Evolutionary conservation across 2,113 vertebrate species (phyloP).

Genomic region (Scatophagus argus): DNA sequence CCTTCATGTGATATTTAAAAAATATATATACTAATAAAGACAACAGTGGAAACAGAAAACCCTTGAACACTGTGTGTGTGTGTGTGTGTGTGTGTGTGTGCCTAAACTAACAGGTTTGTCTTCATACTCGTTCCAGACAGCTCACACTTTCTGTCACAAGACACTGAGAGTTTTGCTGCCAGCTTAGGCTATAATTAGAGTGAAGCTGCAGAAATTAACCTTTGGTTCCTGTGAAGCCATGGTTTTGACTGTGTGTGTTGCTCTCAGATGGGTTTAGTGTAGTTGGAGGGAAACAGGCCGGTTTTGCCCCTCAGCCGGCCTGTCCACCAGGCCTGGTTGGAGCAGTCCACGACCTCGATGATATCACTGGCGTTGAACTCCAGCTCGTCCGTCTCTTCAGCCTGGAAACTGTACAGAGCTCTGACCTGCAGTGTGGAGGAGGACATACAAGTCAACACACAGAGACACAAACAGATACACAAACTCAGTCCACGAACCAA

Average conservation of each 20-base stretch:
- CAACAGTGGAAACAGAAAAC: not conserved
- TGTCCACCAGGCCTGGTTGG: constrained; percentile 88
- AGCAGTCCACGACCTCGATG: constrained; percentile 87
- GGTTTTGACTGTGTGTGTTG: not conserved
- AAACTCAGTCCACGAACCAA: not conserved
- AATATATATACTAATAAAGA: not conserved
- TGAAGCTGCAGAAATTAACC: not conserved
- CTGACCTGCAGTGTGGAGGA: constrained; percentile 76
- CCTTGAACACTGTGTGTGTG: not conserved
- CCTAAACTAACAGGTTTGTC: not conserved
- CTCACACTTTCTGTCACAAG: not conserved
- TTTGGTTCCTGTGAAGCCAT: too few relatives aligned
- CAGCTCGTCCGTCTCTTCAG: constrained; percentile 88
- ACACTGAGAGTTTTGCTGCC: not conserved
- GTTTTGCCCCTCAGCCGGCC: constrained; percentile 83
- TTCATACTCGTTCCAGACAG: not conserved
- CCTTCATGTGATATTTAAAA: too few relatives aligned
- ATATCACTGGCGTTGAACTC: constrained; percentile 86
- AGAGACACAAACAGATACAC: not conserved
- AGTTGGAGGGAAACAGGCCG: constrained; percentile 91
- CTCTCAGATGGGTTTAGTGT: constrained; percentile 79
- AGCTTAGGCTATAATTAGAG: too few relatives aligned
- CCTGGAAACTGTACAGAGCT: constrained; percentile 88
- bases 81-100: not conserved
- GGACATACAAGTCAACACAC: not conserved